phyloP scores from a whole-genome alignment of 2,797 vertebrate genomes.

The Micrastur ruficollis region DNA sequence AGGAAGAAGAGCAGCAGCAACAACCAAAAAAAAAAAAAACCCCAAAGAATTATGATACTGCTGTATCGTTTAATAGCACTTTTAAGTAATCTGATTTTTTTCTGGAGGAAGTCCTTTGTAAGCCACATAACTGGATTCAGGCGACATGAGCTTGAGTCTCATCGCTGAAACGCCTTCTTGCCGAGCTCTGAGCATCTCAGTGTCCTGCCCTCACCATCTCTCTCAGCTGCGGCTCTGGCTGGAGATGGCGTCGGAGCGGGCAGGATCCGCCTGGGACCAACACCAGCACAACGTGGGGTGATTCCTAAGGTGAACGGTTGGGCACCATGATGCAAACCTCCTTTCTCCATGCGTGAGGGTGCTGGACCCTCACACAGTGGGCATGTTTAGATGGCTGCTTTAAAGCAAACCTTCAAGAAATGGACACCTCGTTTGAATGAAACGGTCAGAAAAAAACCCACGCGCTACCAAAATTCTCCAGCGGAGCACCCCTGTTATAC shows the following conservation, averaged over 20 bases:
- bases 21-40: not conserved
- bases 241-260: not conserved
- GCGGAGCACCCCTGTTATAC: slow-evolving; percentile 22
- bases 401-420: not conserved
- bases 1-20: not conserved
- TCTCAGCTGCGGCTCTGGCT: not conserved
- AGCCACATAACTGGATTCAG: not conserved
- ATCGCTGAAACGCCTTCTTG: not conserved
- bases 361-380: not conserved
- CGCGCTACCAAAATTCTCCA: not conserved
- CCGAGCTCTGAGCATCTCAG: not conserved
- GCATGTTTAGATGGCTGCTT: not conserved
- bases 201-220: not conserved
- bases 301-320: not conserved
- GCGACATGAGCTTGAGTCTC: not conserved
- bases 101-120: not conserved
- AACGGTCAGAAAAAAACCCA: not conserved
- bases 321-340: not conserved
- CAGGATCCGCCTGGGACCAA: not conserved
- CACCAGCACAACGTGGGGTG: not conserved
- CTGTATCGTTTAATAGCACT: not conserved
- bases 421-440: not conserved
- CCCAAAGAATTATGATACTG: not conserved
- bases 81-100: not conserved
- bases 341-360: not conserved